phyloP scores from a whole-genome alignment of 2,113 vertebrate species.

The Melospiza melodia region DNA sequence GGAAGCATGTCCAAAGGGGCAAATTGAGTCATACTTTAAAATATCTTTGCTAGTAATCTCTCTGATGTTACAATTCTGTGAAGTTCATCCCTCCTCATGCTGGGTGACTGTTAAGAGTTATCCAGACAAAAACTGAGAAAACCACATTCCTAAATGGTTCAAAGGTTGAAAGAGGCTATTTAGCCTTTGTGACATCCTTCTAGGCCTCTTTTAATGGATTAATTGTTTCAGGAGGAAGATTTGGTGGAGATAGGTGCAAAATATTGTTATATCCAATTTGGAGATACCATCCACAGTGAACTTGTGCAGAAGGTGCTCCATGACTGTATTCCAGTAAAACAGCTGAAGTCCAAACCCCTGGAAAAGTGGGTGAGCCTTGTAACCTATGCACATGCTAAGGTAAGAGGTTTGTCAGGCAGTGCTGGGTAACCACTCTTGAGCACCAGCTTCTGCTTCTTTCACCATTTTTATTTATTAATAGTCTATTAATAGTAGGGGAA shows the following conservation, averaged over 20 bases:
- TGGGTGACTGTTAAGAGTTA: background rate
- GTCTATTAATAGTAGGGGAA: background rate
- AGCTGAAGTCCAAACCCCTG: slow-evolving; percentile 83
- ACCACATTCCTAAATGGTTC: background rate
- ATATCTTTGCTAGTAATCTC: background rate
- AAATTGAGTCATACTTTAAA: background rate
- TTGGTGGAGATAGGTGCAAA: slow-evolving; percentile 82
- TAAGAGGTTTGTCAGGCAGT: slow-evolving; percentile 58
- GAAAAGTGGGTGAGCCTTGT: slow-evolving; percentile 87
- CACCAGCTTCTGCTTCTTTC: background rate
- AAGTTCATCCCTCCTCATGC: background rate
- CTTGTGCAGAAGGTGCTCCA: slow-evolving; percentile 79
- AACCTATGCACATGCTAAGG: slow-evolving; percentile 80
- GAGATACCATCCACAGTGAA: slow-evolving; percentile 66
- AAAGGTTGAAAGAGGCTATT: background rate
- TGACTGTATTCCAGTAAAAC: slow-evolving; percentile 80
- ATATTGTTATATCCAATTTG: slow-evolving; percentile 86
- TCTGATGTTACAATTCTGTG: background rate
- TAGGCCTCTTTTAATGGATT: background rate
- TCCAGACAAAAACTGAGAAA: background rate
- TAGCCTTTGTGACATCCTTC: background rate
- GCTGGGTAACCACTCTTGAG: background rate
- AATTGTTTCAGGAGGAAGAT: slow-evolving; percentile 83
- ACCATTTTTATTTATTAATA: background rate
- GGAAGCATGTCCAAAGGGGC: background rate